Conservation (phyloP, 2,113 vertebrate species). For the Callipepla californica region DNA sequence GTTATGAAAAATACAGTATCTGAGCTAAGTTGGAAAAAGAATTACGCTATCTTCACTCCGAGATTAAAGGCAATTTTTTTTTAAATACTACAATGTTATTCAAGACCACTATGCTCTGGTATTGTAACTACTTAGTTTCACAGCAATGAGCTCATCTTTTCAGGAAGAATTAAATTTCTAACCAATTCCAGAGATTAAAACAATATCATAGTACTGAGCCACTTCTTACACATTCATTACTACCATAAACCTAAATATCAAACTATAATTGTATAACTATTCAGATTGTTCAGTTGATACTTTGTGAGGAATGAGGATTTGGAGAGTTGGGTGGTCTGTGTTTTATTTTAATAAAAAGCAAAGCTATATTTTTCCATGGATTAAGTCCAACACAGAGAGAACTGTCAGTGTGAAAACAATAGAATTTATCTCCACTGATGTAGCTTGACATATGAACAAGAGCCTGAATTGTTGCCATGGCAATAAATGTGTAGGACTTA, state of each 20-base stretch:
- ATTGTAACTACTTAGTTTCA: constrained; percentile 50
- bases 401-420: constrained; percentile 95
- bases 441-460: constrained; percentile 99
- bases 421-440: constrained; percentile 97
- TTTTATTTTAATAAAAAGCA: constrained; percentile 78
- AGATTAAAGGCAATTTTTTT: constrained; percentile 58
- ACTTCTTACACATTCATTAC: constrained; percentile 53
- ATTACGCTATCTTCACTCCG: constrained; percentile 52
- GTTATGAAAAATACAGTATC: constrained; percentile 17
- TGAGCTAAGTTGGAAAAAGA: constrained; percentile 46
- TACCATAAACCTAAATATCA: constrained; percentile 45
- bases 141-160: constrained; percentile 58
- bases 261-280: constrained; percentile 53
- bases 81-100: constrained; percentile 46
- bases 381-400: constrained; percentile 87
- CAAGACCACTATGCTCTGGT: constrained; percentile 18
- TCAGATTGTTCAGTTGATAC: constrained; percentile 11
- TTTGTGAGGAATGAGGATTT: constrained; percentile 39
- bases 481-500: constrained; percentile 99
- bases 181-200: constrained; percentile 46
- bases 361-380: constrained; percentile 84
- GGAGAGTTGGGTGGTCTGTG: constrained; percentile 74
- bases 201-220: constrained; percentile 24
- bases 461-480: constrained; percentile 98
- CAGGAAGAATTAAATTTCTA: constrained; percentile 56